Evolutionary conservation across 1,140 invertebrate species (phyloP), one percentile per base, ranked within the genome.

Genomic region (Maniola jurtina): DNA sequence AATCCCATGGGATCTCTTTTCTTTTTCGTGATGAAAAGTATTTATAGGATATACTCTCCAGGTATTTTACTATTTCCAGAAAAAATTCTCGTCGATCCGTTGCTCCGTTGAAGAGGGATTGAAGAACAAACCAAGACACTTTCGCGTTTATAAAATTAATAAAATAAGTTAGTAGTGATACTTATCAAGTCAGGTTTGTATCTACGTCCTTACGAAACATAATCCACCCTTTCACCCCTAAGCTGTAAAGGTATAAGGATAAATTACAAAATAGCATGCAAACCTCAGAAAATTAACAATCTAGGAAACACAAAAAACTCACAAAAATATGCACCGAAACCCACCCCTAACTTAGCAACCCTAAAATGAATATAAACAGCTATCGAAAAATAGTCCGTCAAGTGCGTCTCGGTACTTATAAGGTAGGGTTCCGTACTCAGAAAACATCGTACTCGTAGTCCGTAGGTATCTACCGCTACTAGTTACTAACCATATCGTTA

Each of bases 291-390:
- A 57, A 57, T 57, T 38, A 57, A 57, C 55, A 57, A 57, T 57
- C 55, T 57, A 25, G 4, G 35, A 15, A 57, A 57, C 34, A 55
- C 52, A 34, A 55, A 55, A 55, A 55, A 7, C 13, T 25, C 15
- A 40, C 55, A 57, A 57, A 57, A 57, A 55, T 57, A 57, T 57
- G 55, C 55, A 57, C 55, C 55, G 55, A 11, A 14, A 7, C 33
- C 55, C 16, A 57, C 55, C 55, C 55, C 55, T 57, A 40, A 40
- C 55, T 40, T 57, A 15, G 55, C 55, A 35, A 57, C 55, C 55
- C 55, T 35, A 57, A 38, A 57, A 57, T 57, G 55, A 57, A 57
- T 57, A 57, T 57, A 57, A 57, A 57, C 55, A 57, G 55, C 55
- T 57, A 57, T 57, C 55, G 25, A 57, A 57, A 57, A 57, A 57